Evolutionary conservation across 2,797 vertebrate genomes (phyloP).

Genomic region (Etheostoma nigrum): DNA sequence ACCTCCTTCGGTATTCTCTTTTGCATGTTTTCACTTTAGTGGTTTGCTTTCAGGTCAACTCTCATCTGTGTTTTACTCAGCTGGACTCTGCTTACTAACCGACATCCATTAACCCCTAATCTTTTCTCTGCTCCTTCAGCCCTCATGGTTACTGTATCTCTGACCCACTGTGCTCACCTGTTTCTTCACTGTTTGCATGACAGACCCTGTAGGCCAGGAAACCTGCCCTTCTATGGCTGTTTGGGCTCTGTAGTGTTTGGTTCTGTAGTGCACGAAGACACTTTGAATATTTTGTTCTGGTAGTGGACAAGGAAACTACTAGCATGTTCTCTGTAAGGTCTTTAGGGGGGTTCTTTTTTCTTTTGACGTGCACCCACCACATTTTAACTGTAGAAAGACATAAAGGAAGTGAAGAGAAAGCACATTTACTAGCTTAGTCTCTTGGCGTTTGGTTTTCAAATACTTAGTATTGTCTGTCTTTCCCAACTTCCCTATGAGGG

Average conservation of each 20-base stretch:
- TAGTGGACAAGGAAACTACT: background rate
- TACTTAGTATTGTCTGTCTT: background rate
- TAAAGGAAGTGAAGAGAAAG: background rate
- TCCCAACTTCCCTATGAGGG: background rate
- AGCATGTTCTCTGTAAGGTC: constrained; percentile 33
- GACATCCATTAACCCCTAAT: constrained; percentile 74
- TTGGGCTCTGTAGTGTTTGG: constrained; percentile 17
- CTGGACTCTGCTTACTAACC: constrained; percentile 72
- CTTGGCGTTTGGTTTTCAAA: background rate
- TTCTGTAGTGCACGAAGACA: constrained; percentile 27
- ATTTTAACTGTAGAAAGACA: constrained; percentile 10
- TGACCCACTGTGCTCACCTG: background rate
- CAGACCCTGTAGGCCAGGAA: constrained; percentile 13
- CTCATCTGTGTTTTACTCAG: constrained; percentile 5
- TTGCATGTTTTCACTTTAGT: constrained; percentile 30
- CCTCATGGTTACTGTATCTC: constrained; percentile 28
- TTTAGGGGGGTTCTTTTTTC: background rate
- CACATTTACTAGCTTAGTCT: background rate
- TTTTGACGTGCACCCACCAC: constrained; percentile 15
- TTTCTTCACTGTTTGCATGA: constrained; percentile 41
- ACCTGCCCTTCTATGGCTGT: background rate
- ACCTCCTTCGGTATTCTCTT: constrained; percentile 25
- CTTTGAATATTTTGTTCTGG: background rate
- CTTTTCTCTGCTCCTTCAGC: constrained; percentile 45
- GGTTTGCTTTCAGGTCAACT: constrained; percentile 22